Percentiles rank a stretch among this genome's conserved stretches.
Conservation (phyloP, 2,797 vertebrate genomes). For the Phrynocephalus forsythii region DNA sequence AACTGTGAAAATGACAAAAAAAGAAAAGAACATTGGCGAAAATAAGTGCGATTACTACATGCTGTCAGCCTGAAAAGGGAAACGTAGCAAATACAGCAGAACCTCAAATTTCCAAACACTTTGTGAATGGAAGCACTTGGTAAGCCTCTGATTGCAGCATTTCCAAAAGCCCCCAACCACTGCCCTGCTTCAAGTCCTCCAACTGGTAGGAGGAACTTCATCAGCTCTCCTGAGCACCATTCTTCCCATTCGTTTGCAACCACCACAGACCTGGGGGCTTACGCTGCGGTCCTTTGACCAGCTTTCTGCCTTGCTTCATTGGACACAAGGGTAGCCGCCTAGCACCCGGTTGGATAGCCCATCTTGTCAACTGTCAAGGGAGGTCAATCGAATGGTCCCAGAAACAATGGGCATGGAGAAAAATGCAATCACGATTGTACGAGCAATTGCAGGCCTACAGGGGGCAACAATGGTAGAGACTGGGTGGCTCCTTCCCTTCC, state of each 20-base stretch:
- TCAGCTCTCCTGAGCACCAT: neutral
- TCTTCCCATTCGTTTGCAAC: neutral
- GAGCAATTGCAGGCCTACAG: too few relatives aligned
- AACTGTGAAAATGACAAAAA: constrained; percentile 45
- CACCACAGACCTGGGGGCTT: neutral
- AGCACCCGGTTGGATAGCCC: too few relatives aligned
- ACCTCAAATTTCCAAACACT: constrained; percentile 12
- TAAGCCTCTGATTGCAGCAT: neutral
- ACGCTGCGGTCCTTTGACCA: neutral
- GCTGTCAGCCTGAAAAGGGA: constrained; percentile 38
- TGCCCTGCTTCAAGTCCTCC: neutral
- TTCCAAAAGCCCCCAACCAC: neutral
- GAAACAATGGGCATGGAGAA: too few relatives aligned
- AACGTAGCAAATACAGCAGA: constrained; percentile 4
- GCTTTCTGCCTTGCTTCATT: neutral
- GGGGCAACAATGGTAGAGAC: too few relatives aligned
- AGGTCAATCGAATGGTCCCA: too few relatives aligned
- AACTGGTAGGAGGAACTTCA: neutral
- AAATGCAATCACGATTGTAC: too few relatives aligned
- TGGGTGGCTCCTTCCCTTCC: too few relatives aligned
- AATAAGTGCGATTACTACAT: neutral
- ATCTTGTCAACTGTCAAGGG: neutral
- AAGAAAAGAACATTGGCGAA: constrained; percentile 23
- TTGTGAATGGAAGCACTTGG: constrained; percentile 28
- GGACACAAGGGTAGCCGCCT: neutral